Evolutionary conservation across 37 sponge, comb jelly and placozoan genomes (phyloP).

Genomic region (Corticium candelabrum): DNA sequence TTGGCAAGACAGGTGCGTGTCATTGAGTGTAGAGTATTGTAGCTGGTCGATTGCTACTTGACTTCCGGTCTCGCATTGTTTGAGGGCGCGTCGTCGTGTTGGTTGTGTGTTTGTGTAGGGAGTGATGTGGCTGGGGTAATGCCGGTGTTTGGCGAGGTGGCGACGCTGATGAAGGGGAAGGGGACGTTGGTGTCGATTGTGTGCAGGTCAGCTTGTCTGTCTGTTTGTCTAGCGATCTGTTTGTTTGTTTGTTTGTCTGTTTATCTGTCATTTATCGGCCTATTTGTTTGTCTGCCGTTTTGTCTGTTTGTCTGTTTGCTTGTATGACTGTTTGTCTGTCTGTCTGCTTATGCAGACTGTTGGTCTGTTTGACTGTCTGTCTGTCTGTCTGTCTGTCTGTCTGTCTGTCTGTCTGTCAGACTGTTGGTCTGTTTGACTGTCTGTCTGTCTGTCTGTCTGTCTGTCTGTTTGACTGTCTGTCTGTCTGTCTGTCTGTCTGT

Average conservation of each 20-base stretch:
- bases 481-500: too few relatives aligned
- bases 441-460: too few relatives aligned
- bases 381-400: background rate
- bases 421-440: background rate
- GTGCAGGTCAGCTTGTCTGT: too few relatives aligned
- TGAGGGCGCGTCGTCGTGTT: background rate
- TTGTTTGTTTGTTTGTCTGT: too few relatives aligned
- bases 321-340: too few relatives aligned
- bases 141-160: constrained; percentile 45
- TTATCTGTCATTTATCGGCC: background rate
- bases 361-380: too few relatives aligned
- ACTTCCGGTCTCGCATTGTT: background rate
- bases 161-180: constrained; percentile 39
- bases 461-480: too few relatives aligned
- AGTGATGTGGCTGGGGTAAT: constrained; percentile 17
- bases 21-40: background rate
- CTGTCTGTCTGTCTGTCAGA: background rate
- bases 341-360: too few relatives aligned
- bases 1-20: constrained; percentile 21
- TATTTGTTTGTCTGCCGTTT: background rate
- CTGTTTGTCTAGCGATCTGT: too few relatives aligned
- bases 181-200: constrained; percentile 68
- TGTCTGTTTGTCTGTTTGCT: background rate
- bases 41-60: too few relatives aligned
- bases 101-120: background rate